phyloP scores from a whole-genome alignment of 2,113 vertebrate species.

The Podarcis raffonei region DNA sequence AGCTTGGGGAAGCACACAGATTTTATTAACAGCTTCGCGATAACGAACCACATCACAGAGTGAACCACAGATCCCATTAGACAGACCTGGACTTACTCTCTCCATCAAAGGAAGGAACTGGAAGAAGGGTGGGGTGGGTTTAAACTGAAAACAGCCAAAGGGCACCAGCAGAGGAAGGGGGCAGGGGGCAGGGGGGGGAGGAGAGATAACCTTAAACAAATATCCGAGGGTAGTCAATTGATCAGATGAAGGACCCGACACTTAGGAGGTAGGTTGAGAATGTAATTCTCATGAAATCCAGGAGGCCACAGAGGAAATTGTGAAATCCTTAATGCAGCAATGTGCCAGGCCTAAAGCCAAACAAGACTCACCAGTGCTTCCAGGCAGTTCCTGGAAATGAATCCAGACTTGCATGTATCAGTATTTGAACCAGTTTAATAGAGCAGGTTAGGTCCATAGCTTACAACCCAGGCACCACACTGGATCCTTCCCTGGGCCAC shows the following conservation, averaged over 20 bases:
- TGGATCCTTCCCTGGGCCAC: neutral
- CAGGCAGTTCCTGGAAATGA: neutral
- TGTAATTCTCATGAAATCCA: neutral
- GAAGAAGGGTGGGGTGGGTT: neutral
- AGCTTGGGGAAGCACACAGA: conserved; percentile 13
- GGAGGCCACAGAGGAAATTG: neutral
- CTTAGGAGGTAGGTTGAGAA: neutral
- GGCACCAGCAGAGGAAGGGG: neutral
- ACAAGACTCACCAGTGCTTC: neutral
- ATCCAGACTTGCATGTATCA: neutral
- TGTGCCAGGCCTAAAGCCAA: neutral
- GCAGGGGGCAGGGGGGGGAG: neutral
- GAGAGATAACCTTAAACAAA: conserved; percentile 7
- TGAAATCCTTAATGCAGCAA: neutral
- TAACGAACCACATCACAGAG: neutral
- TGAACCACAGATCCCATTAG: neutral
- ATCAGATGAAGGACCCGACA: neutral
- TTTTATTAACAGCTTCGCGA: conserved; percentile 12
- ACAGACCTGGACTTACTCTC: neutral
- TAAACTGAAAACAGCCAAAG: conserved; percentile 1
- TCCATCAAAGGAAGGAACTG: neutral
- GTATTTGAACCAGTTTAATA: neutral
- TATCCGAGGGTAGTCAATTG: neutral
- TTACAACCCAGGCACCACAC: neutral
- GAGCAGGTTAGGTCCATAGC: neutral